A percentile compares a stretch with the other conserved stretches of the same genome.
phyloP scores from a whole-genome alignment of 2,113 vertebrate species.

The Camelus dromedarius region DNA sequence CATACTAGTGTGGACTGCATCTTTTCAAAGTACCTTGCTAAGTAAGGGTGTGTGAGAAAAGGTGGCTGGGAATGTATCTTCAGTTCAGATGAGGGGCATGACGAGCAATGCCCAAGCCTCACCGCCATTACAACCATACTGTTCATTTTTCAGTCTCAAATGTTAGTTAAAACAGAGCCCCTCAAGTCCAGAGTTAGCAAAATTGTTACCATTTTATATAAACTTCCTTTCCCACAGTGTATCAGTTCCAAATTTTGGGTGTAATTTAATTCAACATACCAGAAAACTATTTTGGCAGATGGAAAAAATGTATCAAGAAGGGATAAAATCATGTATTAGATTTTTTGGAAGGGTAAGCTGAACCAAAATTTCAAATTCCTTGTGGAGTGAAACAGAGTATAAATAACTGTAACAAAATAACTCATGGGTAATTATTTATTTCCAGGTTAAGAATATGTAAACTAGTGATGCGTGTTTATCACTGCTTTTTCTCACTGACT shows the following conservation, averaged over 20 bases:
- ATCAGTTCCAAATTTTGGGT: slow-evolving; percentile 58
- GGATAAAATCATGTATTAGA: background rate
- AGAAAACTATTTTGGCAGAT: slow-evolving; percentile 59
- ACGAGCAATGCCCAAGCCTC: background rate
- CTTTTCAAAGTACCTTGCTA: background rate
- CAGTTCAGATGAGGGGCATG: background rate
- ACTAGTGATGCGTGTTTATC: slow-evolving; percentile 5
- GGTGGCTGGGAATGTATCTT: background rate
- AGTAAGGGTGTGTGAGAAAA: background rate
- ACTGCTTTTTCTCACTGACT: background rate
- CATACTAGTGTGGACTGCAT: background rate
- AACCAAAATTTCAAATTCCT: background rate
- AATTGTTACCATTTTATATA: slow-evolving; percentile 51
- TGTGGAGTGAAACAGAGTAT: background rate
- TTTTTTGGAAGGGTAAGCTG: slow-evolving; percentile 29
- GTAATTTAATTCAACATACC: slow-evolving; percentile 63
- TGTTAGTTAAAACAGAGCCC: slow-evolving; percentile 34
- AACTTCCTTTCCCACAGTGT: slow-evolving; percentile 41
- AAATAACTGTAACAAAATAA: slow-evolving; percentile 32
- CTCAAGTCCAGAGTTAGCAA: slow-evolving; percentile 49
- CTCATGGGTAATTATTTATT: background rate
- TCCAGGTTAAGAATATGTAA: slow-evolving; percentile 47
- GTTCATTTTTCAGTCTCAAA: background rate
- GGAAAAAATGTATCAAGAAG: slow-evolving; percentile 36
- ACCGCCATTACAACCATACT: background rate